Percentiles rank a stretch among this genome's conserved stretches.
phyloP scores from a whole-genome alignment of 2,113 vertebrate genomes.

The Spermophilus dauricus region DNA sequence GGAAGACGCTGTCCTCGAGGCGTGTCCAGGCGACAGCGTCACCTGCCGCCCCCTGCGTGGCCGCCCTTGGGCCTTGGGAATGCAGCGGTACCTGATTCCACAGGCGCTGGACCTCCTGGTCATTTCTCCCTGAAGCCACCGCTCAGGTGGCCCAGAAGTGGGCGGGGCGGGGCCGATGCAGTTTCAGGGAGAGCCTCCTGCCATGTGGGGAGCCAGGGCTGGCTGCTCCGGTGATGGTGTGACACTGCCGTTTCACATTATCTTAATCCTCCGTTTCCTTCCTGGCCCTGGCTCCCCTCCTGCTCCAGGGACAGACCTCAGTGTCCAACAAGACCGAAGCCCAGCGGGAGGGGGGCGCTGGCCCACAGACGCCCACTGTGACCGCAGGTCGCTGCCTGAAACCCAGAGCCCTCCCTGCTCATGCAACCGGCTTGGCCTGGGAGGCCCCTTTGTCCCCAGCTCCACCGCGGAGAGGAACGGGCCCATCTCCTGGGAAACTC shows the following conservation, averaged over 20 bases:
- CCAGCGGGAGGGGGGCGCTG: no score
- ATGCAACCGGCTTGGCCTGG: neutral
- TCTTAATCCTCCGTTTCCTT: conserved; percentile 38
- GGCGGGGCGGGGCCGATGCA: neutral
- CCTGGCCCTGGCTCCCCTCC: neutral
- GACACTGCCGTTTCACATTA: neutral
- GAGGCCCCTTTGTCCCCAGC: neutral
- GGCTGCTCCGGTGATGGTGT: no score
- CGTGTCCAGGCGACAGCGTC: no score
- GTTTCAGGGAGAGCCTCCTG: neutral
- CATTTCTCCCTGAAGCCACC: neutral
- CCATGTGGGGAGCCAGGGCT: no score
- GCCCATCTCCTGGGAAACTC: neutral
- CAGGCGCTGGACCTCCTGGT: accelerated
- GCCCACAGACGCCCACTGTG: no score
- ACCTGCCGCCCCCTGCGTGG: neutral
- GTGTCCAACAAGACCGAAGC: neutral
- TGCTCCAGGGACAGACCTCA: neutral
- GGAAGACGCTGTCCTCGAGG: neutral
- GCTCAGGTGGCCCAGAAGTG: accelerated
- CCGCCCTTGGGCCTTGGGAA: neutral
- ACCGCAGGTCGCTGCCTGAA: no score
- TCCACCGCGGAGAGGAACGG: neutral
- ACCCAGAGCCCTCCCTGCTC: no score
- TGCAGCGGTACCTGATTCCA: accelerated